These are phyloP conservation scores for Calliphora vicina DNA, from an alignment of 1,140 invertebrate species.

Conservation along the genomic window DNA sequence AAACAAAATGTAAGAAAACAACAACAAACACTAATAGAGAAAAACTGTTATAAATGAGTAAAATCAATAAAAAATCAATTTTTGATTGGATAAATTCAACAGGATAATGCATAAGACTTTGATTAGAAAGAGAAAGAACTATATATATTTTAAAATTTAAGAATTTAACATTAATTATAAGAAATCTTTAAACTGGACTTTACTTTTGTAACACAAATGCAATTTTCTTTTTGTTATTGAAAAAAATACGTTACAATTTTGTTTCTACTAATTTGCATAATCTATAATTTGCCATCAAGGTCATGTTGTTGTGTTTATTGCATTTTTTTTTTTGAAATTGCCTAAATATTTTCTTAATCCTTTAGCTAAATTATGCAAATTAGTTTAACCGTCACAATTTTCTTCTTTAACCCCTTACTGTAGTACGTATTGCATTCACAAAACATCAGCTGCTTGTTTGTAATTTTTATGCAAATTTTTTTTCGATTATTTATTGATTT, in stretches of 20 bases:
- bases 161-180: no score
- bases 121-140: not conserved
- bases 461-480: not conserved
- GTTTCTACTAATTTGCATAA: not conserved
- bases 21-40: no score
- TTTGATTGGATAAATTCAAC: not conserved
- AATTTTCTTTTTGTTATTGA: no score
- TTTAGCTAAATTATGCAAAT: constrained; percentile 16
- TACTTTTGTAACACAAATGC: no score
- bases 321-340: not conserved
- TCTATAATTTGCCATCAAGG: not conserved
- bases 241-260: not conserved
- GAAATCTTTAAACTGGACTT: no score
- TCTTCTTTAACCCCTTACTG: not conserved
- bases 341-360: not conserved
- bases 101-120: not conserved
- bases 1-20: no score
- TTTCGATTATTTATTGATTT: not conserved
- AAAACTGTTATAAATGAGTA: not conserved
- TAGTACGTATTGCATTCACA: no score
- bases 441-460: not conserved
- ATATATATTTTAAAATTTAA: no score
- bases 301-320: not conserved
- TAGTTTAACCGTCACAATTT: not conserved
- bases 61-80: constrained; percentile 16